Evolutionary conservation across 2,113 vertebrate species (phyloP).

Genomic region (Alaudala cheleensis): DNA sequence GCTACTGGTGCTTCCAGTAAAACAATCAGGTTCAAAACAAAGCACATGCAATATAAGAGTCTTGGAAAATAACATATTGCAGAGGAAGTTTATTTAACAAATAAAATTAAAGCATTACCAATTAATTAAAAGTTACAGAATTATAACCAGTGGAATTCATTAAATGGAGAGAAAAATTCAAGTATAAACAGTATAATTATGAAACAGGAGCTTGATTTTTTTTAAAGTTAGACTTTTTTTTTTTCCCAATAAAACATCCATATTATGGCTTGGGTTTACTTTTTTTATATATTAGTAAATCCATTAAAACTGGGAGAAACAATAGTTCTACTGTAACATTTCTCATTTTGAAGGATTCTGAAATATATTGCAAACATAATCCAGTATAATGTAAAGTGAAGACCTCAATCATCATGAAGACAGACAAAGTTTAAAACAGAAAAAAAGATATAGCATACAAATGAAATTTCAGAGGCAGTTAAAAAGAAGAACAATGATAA

Average conservation of each 20-base stretch:
- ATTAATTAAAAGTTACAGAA: not conserved
- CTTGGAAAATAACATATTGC: not conserved
- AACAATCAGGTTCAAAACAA: not conserved
- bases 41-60: not conserved
- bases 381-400: not conserved
- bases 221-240: not conserved
- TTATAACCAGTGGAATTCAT: not conserved
- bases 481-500: not conserved
- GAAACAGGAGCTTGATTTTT: not conserved
- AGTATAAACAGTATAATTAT: not conserved
- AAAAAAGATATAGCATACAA: not conserved
- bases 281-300: not conserved
- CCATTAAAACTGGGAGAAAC: not conserved
- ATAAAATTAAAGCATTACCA: not conserved
- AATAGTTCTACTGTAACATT: not conserved
- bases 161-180: not conserved
- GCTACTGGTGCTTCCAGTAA: not conserved
- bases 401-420: not conserved
- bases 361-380: constrained; percentile 2
- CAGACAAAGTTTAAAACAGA: not conserved
- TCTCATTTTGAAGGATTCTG: not conserved
- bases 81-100: not conserved
- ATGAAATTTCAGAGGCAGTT: not conserved
- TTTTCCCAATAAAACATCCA: not conserved
- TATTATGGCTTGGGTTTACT: not conserved